Evolutionary conservation across 2,797 vertebrate species (phyloP).

Genomic region (Acrossocheilus wenchowensis): DNA sequence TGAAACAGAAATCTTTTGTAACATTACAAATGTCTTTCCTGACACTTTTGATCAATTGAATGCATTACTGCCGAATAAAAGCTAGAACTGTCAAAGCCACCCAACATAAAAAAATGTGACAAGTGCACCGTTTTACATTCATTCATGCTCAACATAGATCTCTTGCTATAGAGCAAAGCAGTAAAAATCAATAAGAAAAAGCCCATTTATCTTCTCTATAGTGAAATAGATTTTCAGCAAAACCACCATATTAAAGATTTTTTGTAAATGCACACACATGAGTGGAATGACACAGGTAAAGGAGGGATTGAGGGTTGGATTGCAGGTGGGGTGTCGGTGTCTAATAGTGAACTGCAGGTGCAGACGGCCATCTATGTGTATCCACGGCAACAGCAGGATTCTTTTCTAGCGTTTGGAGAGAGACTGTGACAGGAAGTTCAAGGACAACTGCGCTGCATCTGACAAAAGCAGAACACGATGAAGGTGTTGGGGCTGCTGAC

Average conservation of each 20-base stretch:
- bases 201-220: neutral
- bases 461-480: neutral
- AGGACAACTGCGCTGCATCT: neutral
- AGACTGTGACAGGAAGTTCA: slow-evolving; percentile 14
- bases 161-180: neutral
- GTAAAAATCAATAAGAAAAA: neutral
- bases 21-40: too few relatives aligned
- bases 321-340: neutral
- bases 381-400: slow-evolving; percentile 32
- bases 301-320: neutral
- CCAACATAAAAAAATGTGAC: too few relatives aligned
- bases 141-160: neutral
- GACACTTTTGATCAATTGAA: too few relatives aligned
- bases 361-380: neutral
- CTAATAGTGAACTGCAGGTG: neutral
- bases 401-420: neutral
- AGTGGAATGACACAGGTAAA: neutral
- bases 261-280: neutral
- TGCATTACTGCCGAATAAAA: too few relatives aligned
- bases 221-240: neutral
- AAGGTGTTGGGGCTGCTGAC: neutral
- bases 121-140: neutral
- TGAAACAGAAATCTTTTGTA: too few relatives aligned
- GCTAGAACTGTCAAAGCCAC: neutral
- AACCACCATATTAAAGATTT: neutral